Conservation (phyloP, 2,113 vertebrate species). For the Azemiops feae region DNA sequence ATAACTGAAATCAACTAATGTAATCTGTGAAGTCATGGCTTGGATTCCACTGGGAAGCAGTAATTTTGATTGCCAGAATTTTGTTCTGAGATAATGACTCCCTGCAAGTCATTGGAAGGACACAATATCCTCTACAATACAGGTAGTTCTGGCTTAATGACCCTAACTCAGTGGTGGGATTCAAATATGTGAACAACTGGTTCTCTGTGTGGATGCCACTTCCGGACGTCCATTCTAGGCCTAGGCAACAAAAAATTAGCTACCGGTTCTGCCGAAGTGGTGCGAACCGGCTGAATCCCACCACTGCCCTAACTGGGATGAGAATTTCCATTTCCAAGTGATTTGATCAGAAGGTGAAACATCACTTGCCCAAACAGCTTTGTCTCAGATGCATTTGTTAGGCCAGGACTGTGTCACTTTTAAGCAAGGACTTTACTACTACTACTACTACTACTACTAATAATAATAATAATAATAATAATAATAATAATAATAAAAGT, state of each 20-base stretch:
- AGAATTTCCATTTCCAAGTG: neutral
- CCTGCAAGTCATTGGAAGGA: conserved; percentile 50
- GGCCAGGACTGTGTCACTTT: neutral
- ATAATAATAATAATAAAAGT: too few relatives aligned
- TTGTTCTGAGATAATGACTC: conserved; percentile 48
- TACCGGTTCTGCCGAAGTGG: too few relatives aligned
- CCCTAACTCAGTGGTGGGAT: neutral
- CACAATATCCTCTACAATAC: conserved; percentile 14
- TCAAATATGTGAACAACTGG: too few relatives aligned
- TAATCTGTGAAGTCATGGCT: conserved; percentile 56
- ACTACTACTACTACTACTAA: too few relatives aligned
- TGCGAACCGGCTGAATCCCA: too few relatives aligned
- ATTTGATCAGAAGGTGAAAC: neutral
- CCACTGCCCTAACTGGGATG: neutral
- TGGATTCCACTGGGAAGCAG: conserved; percentile 52
- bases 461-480: too few relatives aligned
- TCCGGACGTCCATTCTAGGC: too few relatives aligned
- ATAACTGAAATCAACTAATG: conserved; percentile 53
- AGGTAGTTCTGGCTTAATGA: neutral
- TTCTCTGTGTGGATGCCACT: too few relatives aligned
- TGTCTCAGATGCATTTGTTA: neutral
- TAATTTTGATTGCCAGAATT: conserved; percentile 52
- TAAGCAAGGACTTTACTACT: neutral
- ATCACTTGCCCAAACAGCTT: neutral
- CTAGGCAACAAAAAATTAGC: too few relatives aligned